Conservation (phyloP, 2,113 vertebrate species). For the Ceuthmochares aereus region DNA sequence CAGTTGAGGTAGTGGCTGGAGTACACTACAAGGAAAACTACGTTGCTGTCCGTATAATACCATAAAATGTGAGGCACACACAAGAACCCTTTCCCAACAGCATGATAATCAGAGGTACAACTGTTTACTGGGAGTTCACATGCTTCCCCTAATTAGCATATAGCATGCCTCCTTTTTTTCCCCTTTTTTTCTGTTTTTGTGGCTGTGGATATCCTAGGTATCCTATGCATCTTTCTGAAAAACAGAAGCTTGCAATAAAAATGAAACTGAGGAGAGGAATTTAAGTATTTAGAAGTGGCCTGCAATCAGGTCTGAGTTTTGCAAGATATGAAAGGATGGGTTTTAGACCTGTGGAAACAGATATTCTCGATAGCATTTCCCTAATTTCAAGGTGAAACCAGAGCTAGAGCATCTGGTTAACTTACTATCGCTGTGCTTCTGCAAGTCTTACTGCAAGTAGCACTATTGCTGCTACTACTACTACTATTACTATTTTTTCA, state of each 20-base stretch:
- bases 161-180: too few species aligned
- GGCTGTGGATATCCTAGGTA: background rate
- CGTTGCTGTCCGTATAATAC: background rate
- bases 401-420: background rate
- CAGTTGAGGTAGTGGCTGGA: background rate
- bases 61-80: background rate
- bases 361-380: background rate
- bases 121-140: background rate
- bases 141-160: background rate
- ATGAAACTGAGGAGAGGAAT: background rate
- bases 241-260: background rate
- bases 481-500: slow-evolving; percentile 33
- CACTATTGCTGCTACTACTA: background rate
- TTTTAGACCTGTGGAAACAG: background rate
- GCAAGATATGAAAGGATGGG: background rate
- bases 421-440: background rate
- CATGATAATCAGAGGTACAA: background rate
- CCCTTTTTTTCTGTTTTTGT: background rate
- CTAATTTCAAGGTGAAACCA: background rate
- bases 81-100: background rate
- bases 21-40: background rate
- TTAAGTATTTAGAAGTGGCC: background rate
- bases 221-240: background rate
- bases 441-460: background rate
- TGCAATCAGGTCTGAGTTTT: background rate